Evolutionary conservation across 1,140 invertebrate species (phyloP).

Genomic region (Triops cancriformis): DNA sequence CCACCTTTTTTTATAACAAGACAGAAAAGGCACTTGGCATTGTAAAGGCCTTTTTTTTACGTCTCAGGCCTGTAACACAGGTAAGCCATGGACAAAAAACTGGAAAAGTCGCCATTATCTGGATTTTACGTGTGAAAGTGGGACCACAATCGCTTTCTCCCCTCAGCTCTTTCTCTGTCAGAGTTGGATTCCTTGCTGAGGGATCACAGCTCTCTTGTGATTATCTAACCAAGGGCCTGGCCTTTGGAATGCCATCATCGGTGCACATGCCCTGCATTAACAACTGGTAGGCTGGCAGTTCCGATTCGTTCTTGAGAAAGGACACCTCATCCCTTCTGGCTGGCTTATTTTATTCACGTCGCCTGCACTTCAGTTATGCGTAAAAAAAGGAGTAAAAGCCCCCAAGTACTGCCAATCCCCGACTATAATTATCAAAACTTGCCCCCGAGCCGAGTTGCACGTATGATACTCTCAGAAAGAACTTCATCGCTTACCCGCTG

Average conservation of each 20-base stretch:
- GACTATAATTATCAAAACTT: neutral
- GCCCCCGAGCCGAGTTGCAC: neutral
- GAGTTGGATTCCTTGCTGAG: neutral
- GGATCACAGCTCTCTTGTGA: neutral
- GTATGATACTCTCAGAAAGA: neutral
- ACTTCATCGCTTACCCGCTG: conserved; percentile 45
- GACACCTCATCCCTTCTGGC: neutral
- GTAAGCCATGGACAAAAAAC: neutral
- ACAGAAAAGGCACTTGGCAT: too few species aligned
- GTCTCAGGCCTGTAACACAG: neutral
- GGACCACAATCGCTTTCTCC: conserved; percentile 4
- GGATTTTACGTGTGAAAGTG: neutral
- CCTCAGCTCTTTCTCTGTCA: neutral
- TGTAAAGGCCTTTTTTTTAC: neutral
- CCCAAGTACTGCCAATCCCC: neutral
- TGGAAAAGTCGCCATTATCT: neutral
- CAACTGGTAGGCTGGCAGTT: neutral
- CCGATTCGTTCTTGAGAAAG: neutral
- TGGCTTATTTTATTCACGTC: neutral
- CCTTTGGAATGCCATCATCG: neutral
- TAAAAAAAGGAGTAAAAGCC: neutral
- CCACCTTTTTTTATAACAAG: too few species aligned
- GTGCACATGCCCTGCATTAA: neutral
- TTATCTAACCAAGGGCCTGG: neutral
- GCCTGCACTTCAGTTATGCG: neutral